A percentile compares a stretch with the other conserved stretches of the same genome.
Conservation (phyloP, 2,888 invertebrate species). For the Homarus gammarus region DNA sequence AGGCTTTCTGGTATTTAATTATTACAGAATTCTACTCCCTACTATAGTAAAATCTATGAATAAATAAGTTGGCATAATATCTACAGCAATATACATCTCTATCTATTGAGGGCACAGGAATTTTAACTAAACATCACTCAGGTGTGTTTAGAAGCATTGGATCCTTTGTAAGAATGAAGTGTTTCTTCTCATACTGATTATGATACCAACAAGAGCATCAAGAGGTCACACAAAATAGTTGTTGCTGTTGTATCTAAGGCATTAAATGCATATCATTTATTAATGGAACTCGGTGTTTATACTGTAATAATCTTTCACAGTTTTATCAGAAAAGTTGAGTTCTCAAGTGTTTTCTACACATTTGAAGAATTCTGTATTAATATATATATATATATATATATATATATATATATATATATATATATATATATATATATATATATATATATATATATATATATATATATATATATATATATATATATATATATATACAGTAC, state of each 20-base stretch:
- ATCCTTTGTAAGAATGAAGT: constrained; percentile 27
- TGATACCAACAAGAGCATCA: constrained; percentile 30
- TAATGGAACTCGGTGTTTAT: constrained; percentile 33
- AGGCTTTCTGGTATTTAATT: constrained; percentile 53
- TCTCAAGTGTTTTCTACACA: constrained; percentile 16
- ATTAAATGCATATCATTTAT: constrained; percentile 59
- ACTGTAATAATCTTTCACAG: constrained; percentile 2
- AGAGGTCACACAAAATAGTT: constrained; percentile 36
- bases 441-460: too few relatives aligned
- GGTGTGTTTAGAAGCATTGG: constrained; percentile 13
- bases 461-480: too few relatives aligned
- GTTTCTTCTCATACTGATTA: constrained; percentile 37
- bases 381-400: not conserved
- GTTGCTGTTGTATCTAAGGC: constrained; percentile 59
- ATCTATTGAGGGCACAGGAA: constrained; percentile 34
- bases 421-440: too few relatives aligned
- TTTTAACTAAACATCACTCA: constrained; percentile 21
- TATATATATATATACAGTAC: too few relatives aligned
- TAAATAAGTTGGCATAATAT: constrained; percentile 51
- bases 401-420: too few relatives aligned
- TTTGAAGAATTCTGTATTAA: not conserved
- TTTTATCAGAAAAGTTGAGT: not conserved
- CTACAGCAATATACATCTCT: constrained; percentile 62
- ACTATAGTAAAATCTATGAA: constrained; percentile 61
- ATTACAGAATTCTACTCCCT: constrained; percentile 37